Percentiles rank a stretch among this genome's conserved stretches.
Conservation (phyloP, 2,113 vertebrate genomes). For the Polypterus senegalus region DNA sequence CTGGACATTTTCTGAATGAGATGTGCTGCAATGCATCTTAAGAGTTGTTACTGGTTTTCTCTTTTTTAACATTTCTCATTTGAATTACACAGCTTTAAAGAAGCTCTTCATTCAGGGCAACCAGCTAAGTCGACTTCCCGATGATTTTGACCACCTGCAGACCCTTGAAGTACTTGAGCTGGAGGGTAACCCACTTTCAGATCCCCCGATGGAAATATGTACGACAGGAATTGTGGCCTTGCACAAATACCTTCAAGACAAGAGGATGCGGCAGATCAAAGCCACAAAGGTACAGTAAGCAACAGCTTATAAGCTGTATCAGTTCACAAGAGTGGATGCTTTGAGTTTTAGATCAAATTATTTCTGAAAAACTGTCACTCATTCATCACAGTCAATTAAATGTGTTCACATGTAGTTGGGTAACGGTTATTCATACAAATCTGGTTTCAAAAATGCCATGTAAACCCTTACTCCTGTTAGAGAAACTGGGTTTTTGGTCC, state of each 20-base stretch:
- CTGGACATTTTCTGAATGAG: not conserved
- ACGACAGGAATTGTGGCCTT: constrained; percentile 23
- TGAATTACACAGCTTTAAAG: constrained; percentile 27
- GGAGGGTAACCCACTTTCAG: constrained; percentile 32
- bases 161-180: constrained; percentile 30
- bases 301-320: no score
- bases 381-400: no score
- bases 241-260: constrained; percentile 24
- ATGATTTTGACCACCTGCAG: constrained; percentile 31
- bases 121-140: constrained; percentile 27
- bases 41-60: not conserved
- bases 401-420: no score
- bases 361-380: no score
- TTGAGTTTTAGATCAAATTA: no score
- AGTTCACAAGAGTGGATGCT: no score
- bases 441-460: no score
- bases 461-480: no score
- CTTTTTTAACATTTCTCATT: not conserved
- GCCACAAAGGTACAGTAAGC: constrained; percentile 28
- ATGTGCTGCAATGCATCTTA: not conserved
- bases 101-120: constrained; percentile 38
- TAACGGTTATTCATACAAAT: no score
- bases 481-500: no score
- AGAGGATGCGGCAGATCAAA: constrained; percentile 1
- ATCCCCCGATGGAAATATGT: constrained; percentile 22